Conservation (phyloP, 2,113 vertebrate genomes). For the Holacanthus passer region DNA sequence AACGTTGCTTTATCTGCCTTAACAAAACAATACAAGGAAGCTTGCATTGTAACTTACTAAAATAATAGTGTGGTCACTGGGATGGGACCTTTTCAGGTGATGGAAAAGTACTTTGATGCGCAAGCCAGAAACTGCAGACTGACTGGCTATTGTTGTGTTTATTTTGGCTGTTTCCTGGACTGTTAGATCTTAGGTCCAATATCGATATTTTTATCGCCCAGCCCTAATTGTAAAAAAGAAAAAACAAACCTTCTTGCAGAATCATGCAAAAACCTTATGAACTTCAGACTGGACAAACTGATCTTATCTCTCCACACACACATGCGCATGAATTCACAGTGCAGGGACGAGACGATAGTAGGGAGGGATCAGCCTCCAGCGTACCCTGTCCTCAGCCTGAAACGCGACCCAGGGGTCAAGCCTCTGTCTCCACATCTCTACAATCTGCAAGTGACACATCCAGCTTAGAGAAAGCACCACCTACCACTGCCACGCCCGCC, state of each 20-base stretch:
- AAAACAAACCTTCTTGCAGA: background rate
- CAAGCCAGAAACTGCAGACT: too few relatives aligned
- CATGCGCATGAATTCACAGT: conserved; percentile 61
- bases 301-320: conserved; percentile 62
- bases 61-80: too few relatives aligned
- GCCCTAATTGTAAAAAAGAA: background rate
- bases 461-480: conserved; percentile 34
- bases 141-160: too few relatives aligned
- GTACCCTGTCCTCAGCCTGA: conserved; percentile 38
- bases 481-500: background rate
- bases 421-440: conserved; percentile 37
- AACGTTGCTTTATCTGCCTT: too few relatives aligned
- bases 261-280: background rate
- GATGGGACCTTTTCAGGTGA: too few relatives aligned
- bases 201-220: too few relatives aligned
- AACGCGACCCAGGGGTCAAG: background rate
- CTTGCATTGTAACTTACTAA: too few relatives aligned
- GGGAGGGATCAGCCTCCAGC: conserved; percentile 48
- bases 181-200: too few relatives aligned
- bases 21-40: too few relatives aligned
- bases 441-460: conserved; percentile 33
- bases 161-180: too few relatives aligned
- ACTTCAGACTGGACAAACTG: conserved; percentile 39
- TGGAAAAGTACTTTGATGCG: too few relatives aligned
- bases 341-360: conserved; percentile 40